Evolutionary conservation across 35 echinoderm and acorn worm genomes (phyloP).

Genomic region (Acanthaster planci): DNA sequence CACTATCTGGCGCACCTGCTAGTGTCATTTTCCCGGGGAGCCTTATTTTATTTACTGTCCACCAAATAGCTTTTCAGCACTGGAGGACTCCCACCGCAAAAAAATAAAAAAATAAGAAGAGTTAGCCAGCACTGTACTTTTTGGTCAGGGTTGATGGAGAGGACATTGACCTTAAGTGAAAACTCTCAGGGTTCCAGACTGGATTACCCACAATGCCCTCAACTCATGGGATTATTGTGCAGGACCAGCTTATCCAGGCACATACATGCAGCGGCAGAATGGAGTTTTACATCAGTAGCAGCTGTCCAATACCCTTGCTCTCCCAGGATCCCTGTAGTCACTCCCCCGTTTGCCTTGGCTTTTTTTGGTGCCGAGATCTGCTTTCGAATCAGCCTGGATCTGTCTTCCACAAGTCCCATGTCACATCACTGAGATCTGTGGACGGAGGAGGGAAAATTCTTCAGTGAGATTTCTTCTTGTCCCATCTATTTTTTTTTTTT

Average conservation of each 20-base stretch:
- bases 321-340: background rate
- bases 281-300: no score
- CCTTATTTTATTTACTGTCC: no score
- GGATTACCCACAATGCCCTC: background rate
- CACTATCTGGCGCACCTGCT: no score
- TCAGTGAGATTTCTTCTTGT: background rate
- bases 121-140: background rate
- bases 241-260: no score
- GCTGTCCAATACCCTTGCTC: background rate
- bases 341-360: background rate
- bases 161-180: background rate
- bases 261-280: no score
- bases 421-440: background rate
- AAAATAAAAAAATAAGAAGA: no score
- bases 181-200: background rate
- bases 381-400: conserved; percentile 5
- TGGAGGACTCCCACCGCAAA: no score
- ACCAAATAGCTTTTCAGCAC: no score
- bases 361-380: background rate
- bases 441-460: background rate
- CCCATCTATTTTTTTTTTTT: no score
- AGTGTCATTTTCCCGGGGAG: no score
- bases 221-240: no score
- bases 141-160: background rate
- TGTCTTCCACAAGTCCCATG: background rate